Conservation (phyloP, 2,888 invertebrate species). For the Acheta domesticus region DNA sequence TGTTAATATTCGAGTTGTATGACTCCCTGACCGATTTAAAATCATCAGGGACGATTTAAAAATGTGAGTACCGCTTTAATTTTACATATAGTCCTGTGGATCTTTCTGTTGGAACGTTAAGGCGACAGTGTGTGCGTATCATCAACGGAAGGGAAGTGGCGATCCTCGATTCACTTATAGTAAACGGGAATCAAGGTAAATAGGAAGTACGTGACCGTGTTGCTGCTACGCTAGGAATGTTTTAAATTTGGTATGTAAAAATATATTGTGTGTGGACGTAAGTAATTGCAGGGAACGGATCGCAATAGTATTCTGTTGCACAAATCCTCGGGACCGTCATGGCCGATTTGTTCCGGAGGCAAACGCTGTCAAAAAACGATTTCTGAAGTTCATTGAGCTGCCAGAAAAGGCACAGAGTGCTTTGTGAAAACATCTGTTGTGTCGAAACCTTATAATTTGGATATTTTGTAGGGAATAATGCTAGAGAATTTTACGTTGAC, state of each 20-base stretch:
- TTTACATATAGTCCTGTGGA: not conserved
- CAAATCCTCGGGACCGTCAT: conserved; percentile 24
- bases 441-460: not conserved
- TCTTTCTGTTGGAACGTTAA: conserved; percentile 11
- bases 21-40: conserved; percentile 37
- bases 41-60: conserved; percentile 35
- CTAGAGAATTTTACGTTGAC: too few species aligned
- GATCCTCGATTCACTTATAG: conserved; percentile 26
- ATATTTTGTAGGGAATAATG: too few species aligned
- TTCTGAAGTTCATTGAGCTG: too few species aligned
- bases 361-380: conserved; percentile 26
- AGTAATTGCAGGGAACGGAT: not conserved
- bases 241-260: too few species aligned
- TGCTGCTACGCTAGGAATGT: not conserved
- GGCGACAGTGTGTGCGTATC: conserved; percentile 20
- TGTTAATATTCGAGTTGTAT: conserved; percentile 35
- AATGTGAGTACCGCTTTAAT: conserved; percentile 35
- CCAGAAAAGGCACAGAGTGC: too few species aligned
- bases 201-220: conserved; percentile 1
- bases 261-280: not conserved
- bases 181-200: not conserved
- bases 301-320: not conserved
- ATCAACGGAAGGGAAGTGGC: conserved; percentile 25
- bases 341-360: conserved; percentile 27
- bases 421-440: not conserved